Conservation (phyloP, 2,113 vertebrate species). For the Oreochromis aureus region DNA sequence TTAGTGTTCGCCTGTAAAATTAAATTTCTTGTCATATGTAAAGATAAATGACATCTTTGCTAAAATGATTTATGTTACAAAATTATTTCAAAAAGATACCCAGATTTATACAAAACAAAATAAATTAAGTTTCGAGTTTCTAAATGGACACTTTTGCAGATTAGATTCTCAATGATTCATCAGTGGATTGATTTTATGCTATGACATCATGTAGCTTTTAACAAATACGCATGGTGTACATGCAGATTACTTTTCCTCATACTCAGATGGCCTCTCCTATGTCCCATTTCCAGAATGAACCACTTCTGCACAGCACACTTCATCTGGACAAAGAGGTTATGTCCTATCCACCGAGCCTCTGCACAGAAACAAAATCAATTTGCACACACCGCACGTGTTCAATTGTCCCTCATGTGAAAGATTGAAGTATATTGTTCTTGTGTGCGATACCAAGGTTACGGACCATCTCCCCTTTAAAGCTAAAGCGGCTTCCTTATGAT, state of each 20-base stretch:
- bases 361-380: constrained; percentile 27
- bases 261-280: not conserved
- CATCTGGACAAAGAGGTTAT: constrained; percentile 7
- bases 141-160: not conserved
- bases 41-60: not conserved
- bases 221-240: not conserved
- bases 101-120: not conserved
- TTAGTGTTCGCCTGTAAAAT: not conserved
- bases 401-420: constrained; percentile 5
- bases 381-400: not conserved
- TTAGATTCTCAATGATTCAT: not conserved
- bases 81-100: not conserved
- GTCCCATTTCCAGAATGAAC: not conserved
- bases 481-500: not conserved
- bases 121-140: not conserved
- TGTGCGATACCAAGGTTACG: constrained; percentile 4
- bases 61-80: not conserved
- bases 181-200: not conserved
- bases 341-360: not conserved
- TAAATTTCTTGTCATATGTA: not conserved
- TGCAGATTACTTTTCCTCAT: not conserved
- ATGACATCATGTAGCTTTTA: not conserved
- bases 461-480: not conserved
- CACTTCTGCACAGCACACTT: not conserved
- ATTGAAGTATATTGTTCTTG: constrained; percentile 8